Conservation (phyloP, 2,888 invertebrate genomes). For the Drosophila nigricruria region DNA sequence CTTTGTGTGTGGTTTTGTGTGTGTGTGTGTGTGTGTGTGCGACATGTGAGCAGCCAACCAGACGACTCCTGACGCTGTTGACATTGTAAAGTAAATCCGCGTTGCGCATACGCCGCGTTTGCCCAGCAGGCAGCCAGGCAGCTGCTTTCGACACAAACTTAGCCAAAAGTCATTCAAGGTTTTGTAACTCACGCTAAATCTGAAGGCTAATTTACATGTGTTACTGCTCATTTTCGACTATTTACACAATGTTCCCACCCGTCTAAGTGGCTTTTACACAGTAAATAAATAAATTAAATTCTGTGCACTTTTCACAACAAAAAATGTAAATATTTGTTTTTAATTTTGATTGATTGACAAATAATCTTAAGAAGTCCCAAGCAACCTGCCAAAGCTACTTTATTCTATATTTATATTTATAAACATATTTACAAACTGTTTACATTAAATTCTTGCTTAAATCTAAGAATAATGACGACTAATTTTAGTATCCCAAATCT, state of each 20-base stretch:
- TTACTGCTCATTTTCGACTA: constrained; percentile 41
- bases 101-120: constrained; percentile 70
- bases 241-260: constrained; percentile 35
- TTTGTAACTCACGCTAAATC: constrained; percentile 42
- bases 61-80: constrained; percentile 53
- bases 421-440: background rate
- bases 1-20: constrained; percentile 7
- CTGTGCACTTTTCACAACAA: background rate
- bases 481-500: constrained; percentile 2
- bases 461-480: constrained; percentile 13
- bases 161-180: constrained; percentile 50
- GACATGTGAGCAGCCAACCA: constrained; percentile 50
- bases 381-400: background rate
- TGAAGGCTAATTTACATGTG: constrained; percentile 47
- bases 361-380: background rate
- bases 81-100: constrained; percentile 66
- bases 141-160: constrained; percentile 38
- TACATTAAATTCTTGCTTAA: background rate
- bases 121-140: constrained; percentile 27
- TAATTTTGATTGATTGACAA: constrained; percentile 6
- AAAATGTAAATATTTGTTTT: constrained; percentile 1
- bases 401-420: background rate
- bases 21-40: constrained; percentile 15
- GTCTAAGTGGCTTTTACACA: constrained; percentile 1
- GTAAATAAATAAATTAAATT: constrained; percentile 2